A percentile compares a stretch with the other conserved stretches of the same genome.
phyloP scores from a whole-genome alignment of 2,797 vertebrate genomes.

The Coccyzus lansbergi region DNA sequence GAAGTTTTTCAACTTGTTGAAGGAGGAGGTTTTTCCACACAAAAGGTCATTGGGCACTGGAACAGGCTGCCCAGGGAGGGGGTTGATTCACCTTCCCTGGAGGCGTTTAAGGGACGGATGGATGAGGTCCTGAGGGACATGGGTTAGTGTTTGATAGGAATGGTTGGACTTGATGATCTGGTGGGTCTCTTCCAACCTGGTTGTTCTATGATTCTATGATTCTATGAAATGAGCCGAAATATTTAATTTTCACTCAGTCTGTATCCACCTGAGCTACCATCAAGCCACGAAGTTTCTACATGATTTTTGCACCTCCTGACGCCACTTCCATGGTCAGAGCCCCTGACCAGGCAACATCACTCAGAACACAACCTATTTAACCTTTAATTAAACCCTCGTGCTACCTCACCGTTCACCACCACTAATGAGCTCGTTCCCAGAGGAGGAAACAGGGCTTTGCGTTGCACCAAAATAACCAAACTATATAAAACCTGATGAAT shows the following conservation, averaged over 20 bases:
- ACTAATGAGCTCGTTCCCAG: fast-evolving
- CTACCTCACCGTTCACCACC: too few species aligned
- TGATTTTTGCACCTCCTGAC: not conserved
- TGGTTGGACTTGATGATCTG: too few species aligned
- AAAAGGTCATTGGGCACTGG: too few species aligned
- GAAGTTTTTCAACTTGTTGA: too few species aligned
- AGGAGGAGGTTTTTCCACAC: too few species aligned
- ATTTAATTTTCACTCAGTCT: not conserved
- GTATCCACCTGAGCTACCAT: not conserved
- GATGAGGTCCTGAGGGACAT: too few species aligned
- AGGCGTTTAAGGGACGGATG: too few species aligned
- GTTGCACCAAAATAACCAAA: not conserved
- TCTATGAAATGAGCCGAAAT: not conserved
- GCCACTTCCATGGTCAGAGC: not conserved
- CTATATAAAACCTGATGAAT: not conserved
- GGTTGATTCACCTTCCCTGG: too few species aligned
- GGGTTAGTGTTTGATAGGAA: too few species aligned
- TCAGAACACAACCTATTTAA: not conserved
- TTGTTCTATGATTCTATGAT: too few species aligned
- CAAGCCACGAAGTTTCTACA: not conserved
- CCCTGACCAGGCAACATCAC: fast-evolving
- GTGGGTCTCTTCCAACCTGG: too few species aligned
- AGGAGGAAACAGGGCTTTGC: not conserved
- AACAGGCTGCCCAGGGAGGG: too few species aligned
- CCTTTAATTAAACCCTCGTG: not conserved